Base-by-base conservation (phyloP, 2,113 vertebrate genomes). In the Eleginops maclovinus region DNA sequence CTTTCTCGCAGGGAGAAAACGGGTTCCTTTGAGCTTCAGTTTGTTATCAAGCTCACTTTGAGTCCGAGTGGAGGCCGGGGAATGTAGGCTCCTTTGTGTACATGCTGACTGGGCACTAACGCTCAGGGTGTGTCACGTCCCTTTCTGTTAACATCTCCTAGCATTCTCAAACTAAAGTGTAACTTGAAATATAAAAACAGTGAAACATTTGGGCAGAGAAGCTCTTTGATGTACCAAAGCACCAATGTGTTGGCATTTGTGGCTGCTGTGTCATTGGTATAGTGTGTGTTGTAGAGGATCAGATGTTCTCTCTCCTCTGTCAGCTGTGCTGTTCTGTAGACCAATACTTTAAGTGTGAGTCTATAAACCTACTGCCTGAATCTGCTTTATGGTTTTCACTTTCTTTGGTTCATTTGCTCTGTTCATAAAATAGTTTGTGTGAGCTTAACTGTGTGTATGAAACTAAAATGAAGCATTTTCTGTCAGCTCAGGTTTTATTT, bases 101-200 rank as follows among this genome's bases (percentile, higher is more conserved):
- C 36, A 74, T 54, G 83, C 87, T 86, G 83, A 86, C 31, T 3
- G 55, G 50, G 72, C 75, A 24, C 66, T 81, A 14, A 21, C 14
- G 4, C 62, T 72, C 7, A 2, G 55, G 61, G 22, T 43, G 26
- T 11, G 51, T 46, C 51, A 10, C 2, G 62, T 47, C 67, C 44
- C 10, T 47, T 44, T 28, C 46, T 43, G 7, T 60, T 7, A 64
- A 21, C 64, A 15, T 70, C 64, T 65, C 43, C 3, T 2, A 0
- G 10, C 15, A 17, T 21, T 51, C 49, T 21, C 9, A 24, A 26
- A n/a, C 71, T 17, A 22, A 65, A 26, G 21, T 70, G 58, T 41
- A 1, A 47, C 28, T 58, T 6, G 31, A 3, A 4, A 19, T 63
- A 40, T n/a, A 49, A 21, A 62, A 51, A 59, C 44, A n/a, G 4